Evolutionary conservation across 2,888 invertebrate species (phyloP), one percentile per base, ranked within the genome.

Genomic region (Danaus chrysippus): DNA sequence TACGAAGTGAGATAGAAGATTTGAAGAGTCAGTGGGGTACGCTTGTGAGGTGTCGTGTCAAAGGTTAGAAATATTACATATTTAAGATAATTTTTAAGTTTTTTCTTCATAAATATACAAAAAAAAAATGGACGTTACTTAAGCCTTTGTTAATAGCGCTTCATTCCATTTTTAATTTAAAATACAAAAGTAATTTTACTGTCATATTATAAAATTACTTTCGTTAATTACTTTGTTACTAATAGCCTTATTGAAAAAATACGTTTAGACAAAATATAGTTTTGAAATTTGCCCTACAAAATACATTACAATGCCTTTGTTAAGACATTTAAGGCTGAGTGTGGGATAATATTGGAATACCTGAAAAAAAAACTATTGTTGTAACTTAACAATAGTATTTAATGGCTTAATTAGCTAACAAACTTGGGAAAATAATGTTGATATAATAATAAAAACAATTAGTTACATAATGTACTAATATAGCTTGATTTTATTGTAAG

Each of bases 1-100:
- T 91, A 65, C 86, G 82, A 67, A 83, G 79, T 70, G 83, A 84
- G 44, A 73, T 83, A 66, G 88, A 86, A 60, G 84, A 87, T 65
- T 81, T 91, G 68, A 88, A 92, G 68, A 86, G 84, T 55, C 91
- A 92, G 70, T 87, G 93, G 93, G 90, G 91, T 1, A 89, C 92
- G 0, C 81, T 92, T 42, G 89, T 90, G 70, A 83, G 91, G 71
- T 89, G 92, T 66, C 91, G 88, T 71, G 82, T 79, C 62, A 87
- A 83, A 85, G 91, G 87, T 86, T 90, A 42, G 61, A 23, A 10
- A n/a, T 11, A 55, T 42, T 59, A 10, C 12, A 42, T 9, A 34
- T 42, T 53, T 41, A 19, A 44, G 42, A 23, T 34, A 3, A 34
- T 34, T 1, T 34, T 34, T n/a, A n/a, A n/a, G n/a, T n/a, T n/a